Percentiles rank a stretch among this genome's conserved stretches.
phyloP scores from a whole-genome alignment of 2,888 invertebrate genomes.

The Chrysina gloriosa region DNA sequence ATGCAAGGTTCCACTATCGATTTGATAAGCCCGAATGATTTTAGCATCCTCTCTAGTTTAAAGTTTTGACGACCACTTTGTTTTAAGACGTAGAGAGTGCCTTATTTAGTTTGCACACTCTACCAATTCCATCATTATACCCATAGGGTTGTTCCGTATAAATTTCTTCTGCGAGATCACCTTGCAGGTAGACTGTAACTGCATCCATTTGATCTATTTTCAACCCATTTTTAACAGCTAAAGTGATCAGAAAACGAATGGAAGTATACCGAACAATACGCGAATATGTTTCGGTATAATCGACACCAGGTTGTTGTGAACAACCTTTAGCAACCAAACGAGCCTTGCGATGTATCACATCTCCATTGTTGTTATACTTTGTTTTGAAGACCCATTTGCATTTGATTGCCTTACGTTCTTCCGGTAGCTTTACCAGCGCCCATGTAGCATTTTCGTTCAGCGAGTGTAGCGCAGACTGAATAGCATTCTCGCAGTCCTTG shows the following conservation, averaged over 20 bases:
- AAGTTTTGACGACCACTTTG: not conserved
- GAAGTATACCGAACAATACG: conserved; percentile 50
- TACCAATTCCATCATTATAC: conserved; percentile 9
- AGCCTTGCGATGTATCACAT: conserved; percentile 45
- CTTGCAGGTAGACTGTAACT: conserved; percentile 53
- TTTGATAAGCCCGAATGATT: not conserved
- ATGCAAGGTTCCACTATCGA: not conserved
- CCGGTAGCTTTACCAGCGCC: no score
- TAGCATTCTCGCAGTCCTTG: no score
- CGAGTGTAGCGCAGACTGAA: not conserved
- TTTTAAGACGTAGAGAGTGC: not conserved
- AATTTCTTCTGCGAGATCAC: conserved; percentile 43
- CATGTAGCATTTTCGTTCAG: no score
- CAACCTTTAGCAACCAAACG: conserved; percentile 52
- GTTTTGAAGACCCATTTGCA: not conserved
- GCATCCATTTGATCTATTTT: conserved; percentile 54
- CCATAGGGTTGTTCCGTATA: not conserved
- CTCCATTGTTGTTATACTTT: not conserved
- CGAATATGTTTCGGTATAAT: conserved; percentile 53
- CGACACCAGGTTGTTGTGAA: conserved; percentile 50
- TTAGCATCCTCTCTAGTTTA: not conserved
- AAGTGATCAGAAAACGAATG: conserved; percentile 40
- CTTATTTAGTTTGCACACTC: not conserved
- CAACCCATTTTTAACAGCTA: conserved; percentile 48
- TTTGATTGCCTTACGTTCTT: no score